Base-by-base conservation (phyloP, 2,797 vertebrate species). In the Amblyraja radiata region DNA sequence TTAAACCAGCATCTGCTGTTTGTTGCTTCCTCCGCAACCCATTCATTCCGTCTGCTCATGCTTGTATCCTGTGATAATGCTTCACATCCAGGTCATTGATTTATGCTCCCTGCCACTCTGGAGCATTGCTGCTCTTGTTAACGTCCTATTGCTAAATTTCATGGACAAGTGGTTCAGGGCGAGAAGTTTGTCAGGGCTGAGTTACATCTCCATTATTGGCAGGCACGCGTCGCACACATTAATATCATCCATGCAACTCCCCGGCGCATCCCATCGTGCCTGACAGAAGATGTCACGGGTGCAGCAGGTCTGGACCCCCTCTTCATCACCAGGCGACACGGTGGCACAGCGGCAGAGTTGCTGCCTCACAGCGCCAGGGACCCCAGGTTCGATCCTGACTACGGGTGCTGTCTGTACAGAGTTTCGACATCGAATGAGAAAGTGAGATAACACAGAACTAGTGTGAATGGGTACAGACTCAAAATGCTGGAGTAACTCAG, bases 191-290 rank as follows among this genome's bases (percentile, higher is more conserved):
- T 63, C 83, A 2, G 28, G 28, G 58, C 58, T 86, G 10, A 86
- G 16, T 63, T n/a, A 86, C 84, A 88, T 88, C 61, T 36, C n/a
- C 84, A 65, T 88, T 88, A 32, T n/a, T 65, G 84, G n/a, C 13
- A 65, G 61, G 14, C 14, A 13, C 2, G 13, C n/a, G 11, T 63
- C 84, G 32, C 3, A n/a, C 61, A 88, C 84, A 65, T 65, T 88
- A 65, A 32, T 8, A 88, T 58, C 46, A 58, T 23, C 16, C 18
- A 58, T 25, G 21, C 25, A 25, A 5, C 28, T 18, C 3, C 25
- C 14, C 46, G 46, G 14, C 7, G 6, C 58, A 63, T 65, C n/a
- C 6, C 58, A 61, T 84, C 83, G 63, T 4, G 11, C n/a, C 25
- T 86, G 83, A 63, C 83, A 32, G 84, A 88, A 21, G 1, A n/a